Percentiles rank a stretch among this genome's conserved stretches.
Conservation (phyloP, 2,113 vertebrate species). For the pig (Sus scrofa) region T2T-Sscrofa CM000819.6:120744001-120744500, state of each 20-base stretch:
- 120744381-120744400: not conserved
- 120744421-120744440: not conserved
- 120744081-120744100: not conserved
- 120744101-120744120: not conserved
- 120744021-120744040: not conserved
- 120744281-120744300: not conserved
- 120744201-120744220: accelerated
- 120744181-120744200: not conserved
- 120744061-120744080: not conserved
- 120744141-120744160: not conserved
- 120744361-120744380: not conserved
- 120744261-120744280: not conserved
- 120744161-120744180: not conserved
- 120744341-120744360: not conserved
- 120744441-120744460: not conserved
- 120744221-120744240: not conserved
- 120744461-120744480: not conserved
- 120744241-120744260: not conserved
- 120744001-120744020: not conserved
- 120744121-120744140: not conserved
- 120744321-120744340: not conserved
- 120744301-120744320: not conserved
- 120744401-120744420: not conserved
- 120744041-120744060: not conserved
- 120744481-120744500: not conserved